These are phyloP conservation scores for Erinaceus europaeus DNA, from an alignment of 2,113 vertebrate genomes.

Conservation along the genomic window DNA sequence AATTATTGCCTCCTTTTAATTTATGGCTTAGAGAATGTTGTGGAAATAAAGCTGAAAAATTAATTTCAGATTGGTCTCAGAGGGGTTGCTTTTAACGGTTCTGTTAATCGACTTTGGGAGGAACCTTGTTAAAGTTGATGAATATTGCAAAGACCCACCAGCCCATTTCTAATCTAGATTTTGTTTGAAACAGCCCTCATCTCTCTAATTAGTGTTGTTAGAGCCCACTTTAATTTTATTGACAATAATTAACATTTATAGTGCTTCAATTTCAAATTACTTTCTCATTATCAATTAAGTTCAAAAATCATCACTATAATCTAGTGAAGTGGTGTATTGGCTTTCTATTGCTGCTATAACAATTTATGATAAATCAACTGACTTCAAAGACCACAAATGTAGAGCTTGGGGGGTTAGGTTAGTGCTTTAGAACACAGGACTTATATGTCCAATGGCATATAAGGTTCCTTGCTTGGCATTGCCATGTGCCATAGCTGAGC, in stretches of 20 bases:
- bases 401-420: no score
- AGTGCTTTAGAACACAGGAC: no score
- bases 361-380: neutral
- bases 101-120: constrained; percentile 40
- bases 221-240: constrained; percentile 48
- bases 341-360: neutral
- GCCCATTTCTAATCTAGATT: constrained; percentile 31
- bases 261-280: constrained; percentile 27
- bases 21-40: constrained; percentile 40
- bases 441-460: no score
- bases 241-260: constrained; percentile 53
- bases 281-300: constrained; percentile 36
- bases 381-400: neutral
- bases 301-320: constrained; percentile 15
- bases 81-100: constrained; percentile 38
- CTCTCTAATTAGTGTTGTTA: constrained; percentile 49
- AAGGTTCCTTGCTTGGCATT: no score
- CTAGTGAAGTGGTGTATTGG: neutral
- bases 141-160: constrained; percentile 23
- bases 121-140: constrained; percentile 36
- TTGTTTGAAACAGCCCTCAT: constrained; percentile 18
- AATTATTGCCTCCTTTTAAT: constrained; percentile 36
- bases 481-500: no score
- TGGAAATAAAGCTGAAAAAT: constrained; percentile 23
- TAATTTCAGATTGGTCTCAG: constrained; percentile 52